Evolutionary conservation across 1,140 invertebrate species (phyloP).

Genomic region (Euwallacea similis): DNA sequence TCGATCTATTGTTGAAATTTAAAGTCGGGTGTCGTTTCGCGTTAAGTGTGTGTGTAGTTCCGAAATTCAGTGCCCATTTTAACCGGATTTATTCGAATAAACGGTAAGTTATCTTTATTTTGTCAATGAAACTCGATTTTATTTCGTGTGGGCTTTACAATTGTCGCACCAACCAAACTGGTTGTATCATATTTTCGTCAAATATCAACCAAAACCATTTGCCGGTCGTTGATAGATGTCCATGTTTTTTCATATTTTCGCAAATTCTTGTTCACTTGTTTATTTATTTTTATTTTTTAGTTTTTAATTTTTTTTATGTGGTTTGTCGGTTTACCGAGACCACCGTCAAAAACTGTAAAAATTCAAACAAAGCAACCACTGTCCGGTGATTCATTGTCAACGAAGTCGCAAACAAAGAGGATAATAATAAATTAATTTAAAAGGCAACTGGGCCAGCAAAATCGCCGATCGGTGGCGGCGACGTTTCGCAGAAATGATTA

Average conservation of each 20-base stretch:
- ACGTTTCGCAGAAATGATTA: conserved; percentile 2
- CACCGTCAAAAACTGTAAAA: no score
- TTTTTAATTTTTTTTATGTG: no score
- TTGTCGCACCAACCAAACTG: background rate
- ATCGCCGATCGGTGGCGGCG: background rate
- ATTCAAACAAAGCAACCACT: background rate
- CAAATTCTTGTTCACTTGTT: no score
- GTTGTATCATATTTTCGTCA: no score
- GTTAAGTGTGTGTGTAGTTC: conserved; percentile 16
- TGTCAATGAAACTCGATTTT: conserved; percentile 32
- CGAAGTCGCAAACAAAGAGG: background rate
- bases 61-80: conserved; percentile 27
- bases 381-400: background rate
- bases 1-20: conserved; percentile 19
- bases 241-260: background rate
- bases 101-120: conserved; percentile 29
- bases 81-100: conserved; percentile 15
- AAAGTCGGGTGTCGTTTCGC: conserved; percentile 25
- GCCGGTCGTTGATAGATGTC: background rate
- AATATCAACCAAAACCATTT: background rate
- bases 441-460: background rate
- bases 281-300: no score
- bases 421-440: background rate
- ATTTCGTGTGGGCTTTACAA: background rate
- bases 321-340: no score